Conservation (phyloP, 2,888 invertebrate genomes). For the Tetranychus truncatus region DNA sequence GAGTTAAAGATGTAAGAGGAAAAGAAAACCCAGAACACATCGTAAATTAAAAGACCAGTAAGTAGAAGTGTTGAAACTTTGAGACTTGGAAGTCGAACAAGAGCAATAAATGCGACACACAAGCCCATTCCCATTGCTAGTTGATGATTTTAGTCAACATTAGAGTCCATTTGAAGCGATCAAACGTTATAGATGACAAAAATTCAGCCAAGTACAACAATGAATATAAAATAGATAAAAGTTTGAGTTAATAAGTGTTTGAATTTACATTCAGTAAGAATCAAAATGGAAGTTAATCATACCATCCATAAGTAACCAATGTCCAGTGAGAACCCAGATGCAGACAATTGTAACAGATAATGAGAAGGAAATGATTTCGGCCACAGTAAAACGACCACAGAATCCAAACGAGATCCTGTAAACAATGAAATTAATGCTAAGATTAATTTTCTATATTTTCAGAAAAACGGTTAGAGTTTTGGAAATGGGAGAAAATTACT, state of each 20-base stretch:
- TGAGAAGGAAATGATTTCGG: slow-evolving; percentile 78
- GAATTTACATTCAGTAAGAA: background rate
- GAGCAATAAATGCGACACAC: slow-evolving; percentile 91
- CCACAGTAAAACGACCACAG: slow-evolving; percentile 82
- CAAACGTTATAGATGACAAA: no score
- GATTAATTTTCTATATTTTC: background rate
- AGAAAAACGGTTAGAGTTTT: background rate
- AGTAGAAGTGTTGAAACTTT: slow-evolving; percentile 85
- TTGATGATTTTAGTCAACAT: slow-evolving; percentile 25
- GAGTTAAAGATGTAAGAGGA: slow-evolving; percentile 95
- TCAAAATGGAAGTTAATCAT: slow-evolving; percentile 14
- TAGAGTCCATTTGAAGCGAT: background rate
- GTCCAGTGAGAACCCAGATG: slow-evolving; percentile 91
- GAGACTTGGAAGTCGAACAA: slow-evolving; percentile 81
- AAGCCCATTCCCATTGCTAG: slow-evolving; percentile 92
- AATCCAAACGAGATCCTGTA: slow-evolving; percentile 60
- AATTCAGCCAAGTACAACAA: no score
- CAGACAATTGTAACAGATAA: slow-evolving; percentile 81
- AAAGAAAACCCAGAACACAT: slow-evolving; percentile 98
- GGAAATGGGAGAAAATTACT: slow-evolving; percentile 34
- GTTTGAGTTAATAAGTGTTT: no score
- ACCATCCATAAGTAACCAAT: slow-evolving; percentile 96
- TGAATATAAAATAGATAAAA: no score
- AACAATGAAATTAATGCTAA: slow-evolving; percentile 13
- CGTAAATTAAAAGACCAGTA: slow-evolving; percentile 57